Evolutionary conservation across 2,888 invertebrate genomes (phyloP), one percentile per base, ranked within the genome.

Genomic region (Drosophila kuntzei): DNA sequence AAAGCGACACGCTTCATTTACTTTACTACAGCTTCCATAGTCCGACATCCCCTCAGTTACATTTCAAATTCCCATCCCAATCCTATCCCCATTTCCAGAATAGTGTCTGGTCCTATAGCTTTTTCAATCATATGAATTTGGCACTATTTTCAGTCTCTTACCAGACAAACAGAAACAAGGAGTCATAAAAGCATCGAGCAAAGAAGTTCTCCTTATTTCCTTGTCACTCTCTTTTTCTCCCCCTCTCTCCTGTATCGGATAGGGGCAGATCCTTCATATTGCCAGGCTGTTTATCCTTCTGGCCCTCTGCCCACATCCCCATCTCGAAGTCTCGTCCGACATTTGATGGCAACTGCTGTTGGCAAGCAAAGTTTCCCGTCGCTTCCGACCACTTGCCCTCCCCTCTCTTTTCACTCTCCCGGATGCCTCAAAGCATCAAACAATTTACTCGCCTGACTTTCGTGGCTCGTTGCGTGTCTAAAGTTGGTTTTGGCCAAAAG

Each of bases 1-100:
- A 90, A 90, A 90, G 89, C 89, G 89, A 88, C 86, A 89, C 86
- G 87, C 90, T 90, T 90, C 90, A 90, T 90, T 90, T 90, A 90
- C 75, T 89, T 87, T 86, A 77, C 68, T 80, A 76, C 76, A 53
- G 51, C 36, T 18, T 34, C 60, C 43, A 36, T 8, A 36, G 18
- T n/a, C 18, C 11, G 20, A 16, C 22, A 27, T n/a, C 58, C 59
- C 55, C 58, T 49, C 32, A 51, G 29, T 47, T 46, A 39, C 43
- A 43, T 34, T 60, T 27, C 27, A 60, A 9, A 3, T 12, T 60
- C 32, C 27, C 63, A 12, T 16, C 9, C 2, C 18, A 32, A 25
- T 29, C 69, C 34, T 53, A n/a, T 34, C 74, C 76, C 65, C 72
- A 61, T 65, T 46, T 57, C 39, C 49, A n/a, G 14, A 29, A 18